phyloP scores from a whole-genome alignment of 92 coral and sea anemone species.

The Palythoa caribaeorum region DNA sequence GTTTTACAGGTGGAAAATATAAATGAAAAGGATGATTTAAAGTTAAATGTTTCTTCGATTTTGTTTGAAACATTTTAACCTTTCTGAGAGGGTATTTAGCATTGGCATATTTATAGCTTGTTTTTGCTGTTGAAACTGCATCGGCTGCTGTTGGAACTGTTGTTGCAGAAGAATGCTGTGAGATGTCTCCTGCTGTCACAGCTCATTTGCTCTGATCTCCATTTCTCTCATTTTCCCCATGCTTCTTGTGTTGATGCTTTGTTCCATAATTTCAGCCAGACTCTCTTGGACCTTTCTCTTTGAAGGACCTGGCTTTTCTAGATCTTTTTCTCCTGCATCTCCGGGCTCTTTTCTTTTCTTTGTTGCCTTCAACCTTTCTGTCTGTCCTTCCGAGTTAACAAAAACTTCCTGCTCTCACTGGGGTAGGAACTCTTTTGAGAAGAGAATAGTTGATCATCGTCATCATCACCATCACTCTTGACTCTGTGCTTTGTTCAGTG shows the following conservation, averaged over 20 bases:
- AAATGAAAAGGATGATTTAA: neutral
- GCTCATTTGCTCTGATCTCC: too few relatives aligned
- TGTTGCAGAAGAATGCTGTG: neutral
- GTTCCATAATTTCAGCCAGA: slow-evolving; percentile 54
- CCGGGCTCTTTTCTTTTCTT: slow-evolving; percentile 45
- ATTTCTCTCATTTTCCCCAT: too few relatives aligned
- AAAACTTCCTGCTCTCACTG: too few relatives aligned
- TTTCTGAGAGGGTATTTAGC: slow-evolving; percentile 44
- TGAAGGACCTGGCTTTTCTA: slow-evolving; percentile 35
- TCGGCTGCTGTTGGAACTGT: slow-evolving; percentile 10
- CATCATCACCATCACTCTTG: too few relatives aligned
- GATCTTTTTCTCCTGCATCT: slow-evolving; percentile 37
- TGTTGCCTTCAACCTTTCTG: too few relatives aligned
- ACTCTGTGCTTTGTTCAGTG: too few relatives aligned
- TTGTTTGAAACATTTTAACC: slow-evolving; percentile 33
- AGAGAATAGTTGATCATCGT: too few relatives aligned
- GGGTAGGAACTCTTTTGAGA: too few relatives aligned
- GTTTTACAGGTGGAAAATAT: neutral
- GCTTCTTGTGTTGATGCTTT: slow-evolving; percentile 16
- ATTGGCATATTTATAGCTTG: slow-evolving; percentile 57
- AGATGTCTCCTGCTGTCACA: too few relatives aligned
- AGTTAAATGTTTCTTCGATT: neutral
- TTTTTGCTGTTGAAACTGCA: slow-evolving; percentile 32
- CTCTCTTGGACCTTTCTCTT: slow-evolving; percentile 50
- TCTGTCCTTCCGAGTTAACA: neutral